phyloP scores from a whole-genome alignment of 1,140 invertebrate genomes.

The roundworm (Caenorhabditis elegans) region DNA sequence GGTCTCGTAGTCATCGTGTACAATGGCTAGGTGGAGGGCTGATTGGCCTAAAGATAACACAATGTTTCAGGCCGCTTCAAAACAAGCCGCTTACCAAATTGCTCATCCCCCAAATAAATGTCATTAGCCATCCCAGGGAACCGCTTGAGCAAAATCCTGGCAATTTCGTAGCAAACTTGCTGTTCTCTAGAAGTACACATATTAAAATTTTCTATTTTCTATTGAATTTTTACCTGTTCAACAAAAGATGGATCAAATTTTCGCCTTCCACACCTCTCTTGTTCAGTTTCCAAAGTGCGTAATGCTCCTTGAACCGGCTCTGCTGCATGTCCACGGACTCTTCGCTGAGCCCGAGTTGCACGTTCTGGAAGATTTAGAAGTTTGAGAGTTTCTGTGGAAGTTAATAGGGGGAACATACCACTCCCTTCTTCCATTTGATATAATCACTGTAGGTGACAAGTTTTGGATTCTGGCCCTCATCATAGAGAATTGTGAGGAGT shows the following conservation, averaged over 20 bases:
- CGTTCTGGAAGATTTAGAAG: conserved; percentile 50
- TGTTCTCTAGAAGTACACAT: conserved; percentile 34
- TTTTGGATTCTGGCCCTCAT: conserved; percentile 79
- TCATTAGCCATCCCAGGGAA: conserved; percentile 88
- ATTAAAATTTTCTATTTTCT: neutral
- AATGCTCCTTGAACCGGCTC: conserved; percentile 71
- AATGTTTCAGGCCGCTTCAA: neutral
- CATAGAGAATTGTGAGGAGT: conserved; percentile 84
- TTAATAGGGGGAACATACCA: too few species aligned
- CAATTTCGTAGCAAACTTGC: conserved; percentile 70
- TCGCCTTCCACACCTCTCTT: conserved; percentile 91
- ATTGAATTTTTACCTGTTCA: conserved; percentile 77
- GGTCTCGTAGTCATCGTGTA: conserved; percentile 91
- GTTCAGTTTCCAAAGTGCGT: conserved; percentile 94
- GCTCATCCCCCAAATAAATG: conserved; percentile 94
- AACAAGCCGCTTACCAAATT: conserved; percentile 75
- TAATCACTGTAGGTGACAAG: conserved; percentile 86
- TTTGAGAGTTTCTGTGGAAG: neutral
- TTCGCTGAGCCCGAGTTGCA: conserved; percentile 60
- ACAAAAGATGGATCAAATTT: conserved; percentile 86
- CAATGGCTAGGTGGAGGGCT: conserved; percentile 90
- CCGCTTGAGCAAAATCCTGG: conserved; percentile 82
- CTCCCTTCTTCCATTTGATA: conserved; percentile 84
- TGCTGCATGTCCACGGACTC: conserved; percentile 54
- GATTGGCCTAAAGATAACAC: conserved; percentile 72